Evolutionary conservation across 2,888 invertebrate genomes (phyloP), one percentile per base, ranked within the genome.

Genomic region (Neoscelio sp.): DNA sequence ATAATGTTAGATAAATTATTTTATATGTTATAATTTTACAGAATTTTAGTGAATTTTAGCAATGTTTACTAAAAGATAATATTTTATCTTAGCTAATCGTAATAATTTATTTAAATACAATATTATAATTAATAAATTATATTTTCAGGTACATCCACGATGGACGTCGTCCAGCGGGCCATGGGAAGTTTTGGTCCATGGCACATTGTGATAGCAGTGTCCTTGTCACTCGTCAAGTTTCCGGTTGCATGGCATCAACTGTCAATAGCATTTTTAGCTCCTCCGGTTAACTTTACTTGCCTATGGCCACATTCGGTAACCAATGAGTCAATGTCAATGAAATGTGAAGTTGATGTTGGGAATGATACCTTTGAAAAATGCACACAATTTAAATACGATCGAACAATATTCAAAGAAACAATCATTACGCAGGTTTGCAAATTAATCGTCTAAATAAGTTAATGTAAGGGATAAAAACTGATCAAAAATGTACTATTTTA

Each of bases 241-340:
- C 93, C 93, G 0, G 92, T 92, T 0, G 93, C 93, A 30, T 92
- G 92, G 87, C 92, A 93, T 82, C 89, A 93, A 35, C 89, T 91
- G 10, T 93, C 92, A 44, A 93, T 93, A 1, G 91, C 92, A 12
- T 93, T 93, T 82, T 85, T 93, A 13, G 91, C 93, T 62, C 93
- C 93, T 0, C 91, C 90, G 18, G 91, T 91, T 0, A 90, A 92
- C 67, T 93, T 91, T 76, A 89, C 87, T 1, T 93, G 93, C 75
- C 54, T 81, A 2, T 80, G 82, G 4, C 89, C 88, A 5, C 8
- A 56, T 8, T 74, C 87, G 0, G 10, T 54, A 0, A 76, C 81
- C 0, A 85, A 85, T 5, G 85, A 82, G 10, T 80, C 82, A 3
- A 71, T 54, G 44, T 12, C 48, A 42, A 76, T 81, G 50, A 81